phyloP scores from a whole-genome alignment of 2,888 invertebrate genomes.

The Pachycephus smyrnensis region DNA sequence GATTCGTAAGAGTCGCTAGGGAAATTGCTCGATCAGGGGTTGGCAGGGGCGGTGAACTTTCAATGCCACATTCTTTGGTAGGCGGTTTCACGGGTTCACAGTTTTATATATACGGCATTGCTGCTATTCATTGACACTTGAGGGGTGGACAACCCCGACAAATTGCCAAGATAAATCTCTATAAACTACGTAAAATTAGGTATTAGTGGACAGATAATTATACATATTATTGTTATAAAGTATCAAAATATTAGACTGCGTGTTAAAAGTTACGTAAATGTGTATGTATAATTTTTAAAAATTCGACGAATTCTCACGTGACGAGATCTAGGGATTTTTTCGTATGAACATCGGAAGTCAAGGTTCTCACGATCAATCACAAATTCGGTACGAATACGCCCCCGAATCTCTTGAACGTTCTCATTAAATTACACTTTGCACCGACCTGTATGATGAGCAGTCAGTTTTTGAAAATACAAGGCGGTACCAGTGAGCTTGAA shows the following conservation, averaged over 20 bases:
- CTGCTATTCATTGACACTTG: constrained; percentile 40
- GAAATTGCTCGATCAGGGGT: constrained; percentile 43
- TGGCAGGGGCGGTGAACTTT: constrained; percentile 46
- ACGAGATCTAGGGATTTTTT: too few species aligned
- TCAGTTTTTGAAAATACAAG: too few species aligned
- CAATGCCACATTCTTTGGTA: constrained; percentile 43
- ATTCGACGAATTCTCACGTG: too few species aligned
- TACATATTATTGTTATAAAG: too few species aligned
- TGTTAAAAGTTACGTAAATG: too few species aligned
- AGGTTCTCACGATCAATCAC: constrained; percentile 59
- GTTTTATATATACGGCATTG: constrained; percentile 32
- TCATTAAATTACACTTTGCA: constrained; percentile 46
- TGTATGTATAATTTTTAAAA: too few species aligned
- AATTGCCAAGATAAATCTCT: constrained; percentile 50
- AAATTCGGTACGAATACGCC: constrained; percentile 44
- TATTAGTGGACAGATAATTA: too few species aligned
- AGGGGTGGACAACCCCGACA: constrained; percentile 42
- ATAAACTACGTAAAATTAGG: constrained; percentile 13
- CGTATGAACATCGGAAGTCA: not conserved
- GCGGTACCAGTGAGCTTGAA: too few species aligned
- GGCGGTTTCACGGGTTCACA: constrained; percentile 29
- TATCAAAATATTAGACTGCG: too few species aligned
- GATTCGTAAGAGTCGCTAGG: constrained; percentile 34
- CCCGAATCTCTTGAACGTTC: constrained; percentile 27
- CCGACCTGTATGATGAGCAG: constrained; percentile 8